Evolutionary conservation across 1,140 invertebrate genomes (phyloP), one percentile per base, ranked within the genome.

Genomic region (Lerema accius): DNA sequence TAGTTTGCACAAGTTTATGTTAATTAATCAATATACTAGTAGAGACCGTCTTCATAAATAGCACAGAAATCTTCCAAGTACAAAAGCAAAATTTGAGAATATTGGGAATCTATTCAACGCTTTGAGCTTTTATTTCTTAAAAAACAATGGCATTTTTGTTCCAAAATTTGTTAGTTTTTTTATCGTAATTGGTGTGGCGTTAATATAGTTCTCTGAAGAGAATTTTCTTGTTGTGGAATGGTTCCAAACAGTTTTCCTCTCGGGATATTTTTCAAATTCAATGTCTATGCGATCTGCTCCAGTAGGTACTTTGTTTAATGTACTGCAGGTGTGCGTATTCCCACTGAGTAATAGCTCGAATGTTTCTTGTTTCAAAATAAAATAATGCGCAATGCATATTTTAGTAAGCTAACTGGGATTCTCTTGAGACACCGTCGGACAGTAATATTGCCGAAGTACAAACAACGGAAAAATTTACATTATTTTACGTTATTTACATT

Each of bases 211-310:
- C 11, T 19, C 23, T 46, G 42, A 59, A 45, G 15, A 59, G 10
- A 51, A 65, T 65, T 63, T 61, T 26, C 26, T 51, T 32, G 49
- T 63, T 46, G 65, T 65, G 63, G 66, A 70, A 71, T 69, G 37
- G 26, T 71, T 72, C 65, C 68, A 71, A 76, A 66, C 46, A 42
- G 45, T 46, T 63, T 59, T 60, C 62, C 49, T 63, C 43, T 63
- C 35, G 56, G 56, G 69, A 76, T 72, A 73, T 80, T 79, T 71
- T 82, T 78, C 74, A 73, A 82, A 82, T 82, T 78, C 67, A 76
- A 78, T 84, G 81, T 78, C 68, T 67, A 35, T 61, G 50, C 71
- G 71, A 67, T 71, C 48, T 69, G 72, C 67, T 69, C 61, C 45
- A 64, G 65, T 23, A 3, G 19, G 19, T 76, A 74, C 70, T 84